Conservation (phyloP, 2,797 vertebrate species). For the Helicolenus hilgendorfi region DNA sequence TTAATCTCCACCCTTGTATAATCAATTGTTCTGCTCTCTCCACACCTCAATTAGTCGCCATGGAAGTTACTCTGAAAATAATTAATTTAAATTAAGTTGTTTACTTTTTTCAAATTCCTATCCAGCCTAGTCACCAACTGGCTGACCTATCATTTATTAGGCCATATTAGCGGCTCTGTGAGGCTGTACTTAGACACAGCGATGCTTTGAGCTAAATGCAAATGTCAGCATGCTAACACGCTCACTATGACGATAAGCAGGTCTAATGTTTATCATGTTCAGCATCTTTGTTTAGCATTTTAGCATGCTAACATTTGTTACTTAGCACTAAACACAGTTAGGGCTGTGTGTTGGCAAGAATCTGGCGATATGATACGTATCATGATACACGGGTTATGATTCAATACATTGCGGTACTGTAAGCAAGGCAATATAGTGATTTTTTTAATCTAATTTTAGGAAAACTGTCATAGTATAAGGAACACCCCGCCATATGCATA, state of each 20-base stretch:
- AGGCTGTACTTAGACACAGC: background rate
- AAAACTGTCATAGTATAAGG: rapidly evolving
- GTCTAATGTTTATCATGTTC: background rate
- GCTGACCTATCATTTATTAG: background rate
- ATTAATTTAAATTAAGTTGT: background rate
- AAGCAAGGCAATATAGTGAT: too few species aligned
- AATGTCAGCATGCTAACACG: too few species aligned
- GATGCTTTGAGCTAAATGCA: background rate
- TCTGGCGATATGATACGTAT: too few species aligned
- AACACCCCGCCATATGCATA: too few species aligned
- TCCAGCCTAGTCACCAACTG: background rate
- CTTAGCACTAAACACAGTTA: too few species aligned
- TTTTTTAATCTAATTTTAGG: rapidly evolving
- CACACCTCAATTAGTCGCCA: background rate
- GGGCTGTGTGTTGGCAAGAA: too few species aligned
- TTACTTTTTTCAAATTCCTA: background rate
- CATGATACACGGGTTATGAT: too few species aligned
- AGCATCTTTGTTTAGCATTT: background rate
- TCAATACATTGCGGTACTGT: too few species aligned
- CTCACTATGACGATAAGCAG: background rate
- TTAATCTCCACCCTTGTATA: background rate
- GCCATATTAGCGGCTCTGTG: background rate
- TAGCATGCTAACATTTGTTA: too few species aligned
- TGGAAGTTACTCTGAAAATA: background rate
- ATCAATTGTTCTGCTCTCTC: background rate